Conservation (phyloP, 2,888 invertebrate genomes). For the Plebejus anna region DNA sequence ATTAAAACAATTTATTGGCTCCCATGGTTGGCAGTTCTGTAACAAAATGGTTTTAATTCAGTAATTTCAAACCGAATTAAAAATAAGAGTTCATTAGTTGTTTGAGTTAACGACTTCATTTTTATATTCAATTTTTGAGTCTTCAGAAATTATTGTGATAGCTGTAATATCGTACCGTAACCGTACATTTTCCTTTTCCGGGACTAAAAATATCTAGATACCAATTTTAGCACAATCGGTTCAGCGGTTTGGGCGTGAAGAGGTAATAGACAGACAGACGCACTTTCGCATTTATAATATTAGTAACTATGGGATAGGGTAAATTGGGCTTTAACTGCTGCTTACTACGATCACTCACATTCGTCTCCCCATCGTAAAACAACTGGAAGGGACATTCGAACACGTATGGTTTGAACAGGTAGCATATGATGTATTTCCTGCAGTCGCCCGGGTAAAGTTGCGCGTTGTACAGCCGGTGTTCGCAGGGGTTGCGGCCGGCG, state of each 20-base stretch:
- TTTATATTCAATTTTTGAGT: not conserved
- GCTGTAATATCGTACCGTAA: too few species aligned
- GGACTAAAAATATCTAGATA: too few species aligned
- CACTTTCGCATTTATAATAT: too few species aligned
- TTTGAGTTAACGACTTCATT: not conserved
- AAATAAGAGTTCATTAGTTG: too few species aligned
- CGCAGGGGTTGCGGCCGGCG: slow-evolving; percentile 35
- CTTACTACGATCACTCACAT: slow-evolving; percentile 37
- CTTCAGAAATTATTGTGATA: not conserved
- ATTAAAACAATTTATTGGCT: slow-evolving; percentile 34
- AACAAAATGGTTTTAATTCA: slow-evolving; percentile 30
- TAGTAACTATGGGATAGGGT: too few species aligned
- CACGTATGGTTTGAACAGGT: slow-evolving; percentile 34
- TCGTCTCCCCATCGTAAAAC: slow-evolving; percentile 38
- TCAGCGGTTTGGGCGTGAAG: too few species aligned
- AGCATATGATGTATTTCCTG: slow-evolving; percentile 39
- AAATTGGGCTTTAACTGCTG: not conserved
- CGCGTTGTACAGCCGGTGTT: slow-evolving; percentile 34
- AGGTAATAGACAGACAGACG: too few species aligned
- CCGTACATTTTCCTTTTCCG: too few species aligned
- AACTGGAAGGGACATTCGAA: slow-evolving; percentile 37
- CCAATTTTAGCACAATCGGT: too few species aligned
- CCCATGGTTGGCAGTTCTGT: slow-evolving; percentile 41
- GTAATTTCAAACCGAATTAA: not conserved
- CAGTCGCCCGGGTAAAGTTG: slow-evolving; percentile 36